phyloP scores from a whole-genome alignment of 2,888 invertebrate species.

The Taphrorychus bicolor region DNA sequence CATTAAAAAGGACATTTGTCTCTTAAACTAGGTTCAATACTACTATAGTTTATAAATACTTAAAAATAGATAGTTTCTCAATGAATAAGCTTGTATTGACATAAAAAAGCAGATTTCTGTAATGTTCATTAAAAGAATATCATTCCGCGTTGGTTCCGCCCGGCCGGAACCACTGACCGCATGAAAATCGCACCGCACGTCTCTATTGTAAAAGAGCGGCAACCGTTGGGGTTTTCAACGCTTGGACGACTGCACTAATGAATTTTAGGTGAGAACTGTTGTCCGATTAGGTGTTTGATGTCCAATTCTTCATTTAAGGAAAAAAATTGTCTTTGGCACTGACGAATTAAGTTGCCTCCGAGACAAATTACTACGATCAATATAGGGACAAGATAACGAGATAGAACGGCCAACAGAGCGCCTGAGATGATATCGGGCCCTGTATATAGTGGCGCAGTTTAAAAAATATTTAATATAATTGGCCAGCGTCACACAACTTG shows the following conservation, averaged over 20 bases:
- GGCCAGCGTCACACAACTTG: slow-evolving; percentile 22
- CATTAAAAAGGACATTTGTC: too few species aligned
- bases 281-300: not conserved
- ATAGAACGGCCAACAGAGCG: not conserved
- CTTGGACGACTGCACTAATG: slow-evolving; percentile 19
- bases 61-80: too few species aligned
- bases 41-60: too few species aligned
- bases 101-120: too few species aligned
- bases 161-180: not conserved
- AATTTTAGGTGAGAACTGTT: slow-evolving; percentile 24
- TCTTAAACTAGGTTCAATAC: too few species aligned
- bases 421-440: not conserved
- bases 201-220: slow-evolving; percentile 26
- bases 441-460: not conserved
- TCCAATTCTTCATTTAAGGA: not conserved
- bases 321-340: too few species aligned
- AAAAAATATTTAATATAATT: slow-evolving; percentile 29
- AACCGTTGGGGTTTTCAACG: slow-evolving; percentile 12
- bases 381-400: not conserved
- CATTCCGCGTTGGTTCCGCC: slow-evolving; percentile 20
- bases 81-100: too few species aligned
- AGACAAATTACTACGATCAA: not conserved
- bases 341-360: too few species aligned
- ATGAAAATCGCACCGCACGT: slow-evolving; percentile 23
- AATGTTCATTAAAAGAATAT: slow-evolving; percentile 12